A percentile compares a stretch with the other conserved stretches of the same genome.
Evolutionary conservation across 2,113 vertebrate species (phyloP).

Genomic region (Dicentrarchus labrax): DNA sequence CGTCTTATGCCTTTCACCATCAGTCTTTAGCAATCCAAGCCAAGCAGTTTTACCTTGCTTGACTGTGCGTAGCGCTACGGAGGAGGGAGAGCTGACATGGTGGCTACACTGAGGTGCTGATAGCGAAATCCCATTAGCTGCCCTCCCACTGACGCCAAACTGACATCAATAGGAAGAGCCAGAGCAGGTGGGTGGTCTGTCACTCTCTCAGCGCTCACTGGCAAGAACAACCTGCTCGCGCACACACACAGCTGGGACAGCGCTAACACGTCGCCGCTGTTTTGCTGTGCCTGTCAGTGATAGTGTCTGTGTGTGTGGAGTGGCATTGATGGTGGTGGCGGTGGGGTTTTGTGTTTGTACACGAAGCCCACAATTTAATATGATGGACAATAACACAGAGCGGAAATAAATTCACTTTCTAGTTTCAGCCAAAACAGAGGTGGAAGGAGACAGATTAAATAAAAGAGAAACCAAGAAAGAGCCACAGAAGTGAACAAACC

Average conservation of each 20-base stretch:
- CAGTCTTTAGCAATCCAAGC: constrained; percentile 43
- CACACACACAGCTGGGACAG: constrained; percentile 45
- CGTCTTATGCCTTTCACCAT: constrained; percentile 54
- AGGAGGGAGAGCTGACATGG: constrained; percentile 78
- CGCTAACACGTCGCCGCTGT: constrained; percentile 33
- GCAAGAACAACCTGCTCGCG: constrained; percentile 60
- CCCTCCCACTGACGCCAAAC: constrained; percentile 74
- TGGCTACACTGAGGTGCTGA: constrained; percentile 75
- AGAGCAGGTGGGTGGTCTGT: constrained; percentile 82
- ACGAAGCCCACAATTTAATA: constrained; percentile 48
- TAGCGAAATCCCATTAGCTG: constrained; percentile 83
- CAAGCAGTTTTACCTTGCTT: constrained; percentile 56
- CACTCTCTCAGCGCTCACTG: constrained; percentile 64
- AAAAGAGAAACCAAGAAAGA: constrained; percentile 35
- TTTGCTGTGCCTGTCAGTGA: constrained; percentile 64
- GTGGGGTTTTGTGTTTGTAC: constrained; percentile 41
- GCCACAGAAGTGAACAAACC: constrained; percentile 63
- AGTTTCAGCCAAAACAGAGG: constrained; percentile 58
- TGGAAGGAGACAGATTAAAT: constrained; percentile 60
- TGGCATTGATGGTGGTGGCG: constrained; percentile 19
- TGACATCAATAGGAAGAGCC: constrained; percentile 75
- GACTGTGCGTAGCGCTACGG: constrained; percentile 60
- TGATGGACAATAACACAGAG: constrained; percentile 60
- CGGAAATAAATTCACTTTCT: constrained; percentile 60
- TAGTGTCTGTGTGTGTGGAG: constrained; percentile 34